A percentile compares a stretch with the other conserved stretches of the same genome.
Evolutionary conservation across 1,140 invertebrate species (phyloP).

Genomic region (Wasmannia auropunctata): DNA sequence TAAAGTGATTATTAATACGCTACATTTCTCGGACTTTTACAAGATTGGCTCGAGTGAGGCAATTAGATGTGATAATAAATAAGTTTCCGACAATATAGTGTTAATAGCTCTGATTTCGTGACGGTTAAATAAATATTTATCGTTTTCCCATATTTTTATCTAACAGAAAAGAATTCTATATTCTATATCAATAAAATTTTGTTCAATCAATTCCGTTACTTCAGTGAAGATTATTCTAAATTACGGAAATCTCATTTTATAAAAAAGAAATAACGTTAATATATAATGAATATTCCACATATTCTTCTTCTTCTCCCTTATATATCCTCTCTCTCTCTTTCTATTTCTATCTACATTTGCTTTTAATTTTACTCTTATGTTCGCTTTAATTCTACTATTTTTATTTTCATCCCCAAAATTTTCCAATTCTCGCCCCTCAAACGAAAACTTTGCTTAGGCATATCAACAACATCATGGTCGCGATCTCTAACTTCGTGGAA

Average conservation of each 20-base stretch:
- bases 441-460: constrained; percentile 10
- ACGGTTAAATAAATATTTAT: neutral
- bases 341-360: constrained; percentile 11
- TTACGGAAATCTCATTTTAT: neutral
- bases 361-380: neutral
- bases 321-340: neutral
- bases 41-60: neutral
- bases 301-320: neutral
- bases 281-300: neutral
- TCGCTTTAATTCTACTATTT: neutral
- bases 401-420: constrained; percentile 6
- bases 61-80: constrained; percentile 8
- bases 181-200: constrained; percentile 1
- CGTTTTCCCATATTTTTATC: neutral
- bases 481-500: neutral
- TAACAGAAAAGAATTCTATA: neutral
- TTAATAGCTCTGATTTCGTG: constrained; percentile 1
- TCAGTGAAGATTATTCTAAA: constrained; percentile 5
- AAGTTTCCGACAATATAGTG: neutral
- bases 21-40: neutral
- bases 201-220: neutral
- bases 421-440: neutral
- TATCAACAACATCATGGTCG: neutral
- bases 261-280: neutral
- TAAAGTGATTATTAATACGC: neutral